phyloP scores from a whole-genome alignment of 2,888 invertebrate genomes.

The Coremacera marginata region DNA sequence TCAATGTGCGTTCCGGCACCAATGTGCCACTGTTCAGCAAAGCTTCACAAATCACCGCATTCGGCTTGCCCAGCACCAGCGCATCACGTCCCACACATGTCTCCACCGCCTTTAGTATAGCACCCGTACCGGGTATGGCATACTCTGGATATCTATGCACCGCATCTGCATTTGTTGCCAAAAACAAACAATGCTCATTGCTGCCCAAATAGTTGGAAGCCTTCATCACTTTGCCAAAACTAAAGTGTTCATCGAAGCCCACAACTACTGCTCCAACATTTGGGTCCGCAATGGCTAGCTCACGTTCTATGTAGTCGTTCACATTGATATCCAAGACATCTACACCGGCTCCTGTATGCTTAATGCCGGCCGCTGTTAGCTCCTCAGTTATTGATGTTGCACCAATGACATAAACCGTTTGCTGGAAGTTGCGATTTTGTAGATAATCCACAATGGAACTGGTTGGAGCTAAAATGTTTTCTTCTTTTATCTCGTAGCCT shows the following conservation, averaged over 20 bases:
- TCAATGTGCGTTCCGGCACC: constrained; percentile 79
- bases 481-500: constrained; percentile 79
- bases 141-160: constrained; percentile 81
- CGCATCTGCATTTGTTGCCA: constrained; percentile 94
- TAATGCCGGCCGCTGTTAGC: constrained; percentile 82
- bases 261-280: constrained; percentile 90
- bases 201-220: constrained; percentile 85
- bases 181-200: constrained; percentile 81
- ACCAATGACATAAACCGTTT: constrained; percentile 87
- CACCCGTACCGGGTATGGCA: constrained; percentile 84
- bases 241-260: constrained; percentile 93
- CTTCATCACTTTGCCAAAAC: constrained; percentile 89
- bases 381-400: constrained; percentile 85
- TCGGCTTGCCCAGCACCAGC: constrained; percentile 91
- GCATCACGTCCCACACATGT: constrained; percentile 84
- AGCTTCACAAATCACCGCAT: constrained; percentile 81
- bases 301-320: constrained; percentile 69
- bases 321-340: constrained; percentile 73
- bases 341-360: constrained; percentile 78
- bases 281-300: constrained; percentile 77
- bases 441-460: constrained; percentile 84
- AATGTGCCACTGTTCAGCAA: constrained; percentile 78
- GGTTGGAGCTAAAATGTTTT: constrained; percentile 84
- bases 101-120: constrained; percentile 86
- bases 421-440: constrained; percentile 76